Conservation (phyloP, 2,797 vertebrate genomes). For the Enteromius mattozi region DNA sequence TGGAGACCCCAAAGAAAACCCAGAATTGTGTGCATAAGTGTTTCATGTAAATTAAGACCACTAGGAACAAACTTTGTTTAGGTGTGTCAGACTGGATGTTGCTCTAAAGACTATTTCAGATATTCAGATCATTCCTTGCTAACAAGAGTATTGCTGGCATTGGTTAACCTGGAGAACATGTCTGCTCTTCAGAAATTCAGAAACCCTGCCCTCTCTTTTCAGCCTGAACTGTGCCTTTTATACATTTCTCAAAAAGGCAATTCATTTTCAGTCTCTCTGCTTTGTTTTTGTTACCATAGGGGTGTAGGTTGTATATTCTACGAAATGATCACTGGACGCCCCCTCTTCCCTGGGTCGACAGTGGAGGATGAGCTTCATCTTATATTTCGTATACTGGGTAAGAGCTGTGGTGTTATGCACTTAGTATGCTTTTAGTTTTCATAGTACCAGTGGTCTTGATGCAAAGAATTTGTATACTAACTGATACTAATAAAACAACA, state of each 20-base stretch:
- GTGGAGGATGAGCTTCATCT: constrained; percentile 84
- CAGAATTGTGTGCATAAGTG: neutral
- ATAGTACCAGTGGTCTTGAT: neutral
- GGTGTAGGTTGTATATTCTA: constrained; percentile 86
- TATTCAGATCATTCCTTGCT: neutral
- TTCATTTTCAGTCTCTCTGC: neutral
- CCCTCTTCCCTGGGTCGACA: constrained; percentile 84
- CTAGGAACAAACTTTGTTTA: neutral
- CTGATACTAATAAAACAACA: neutral
- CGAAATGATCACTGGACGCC: constrained; percentile 84
- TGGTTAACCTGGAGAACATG: neutral
- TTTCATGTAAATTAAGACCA: neutral
- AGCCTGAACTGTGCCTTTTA: neutral
- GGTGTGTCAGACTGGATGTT: neutral
- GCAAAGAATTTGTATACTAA: neutral
- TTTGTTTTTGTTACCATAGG: constrained; percentile 66
- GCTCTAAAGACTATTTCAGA: neutral
- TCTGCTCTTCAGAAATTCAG: neutral
- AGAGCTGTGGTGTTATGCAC: constrained; percentile 32
- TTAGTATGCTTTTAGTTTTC: neutral
- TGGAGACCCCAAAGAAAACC: neutral
- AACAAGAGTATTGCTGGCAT: neutral
- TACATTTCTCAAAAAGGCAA: neutral
- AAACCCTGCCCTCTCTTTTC: neutral
- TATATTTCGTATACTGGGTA: constrained; percentile 84